A percentile compares a stretch with the other conserved stretches of the same genome.
Evolutionary conservation across 2,888 invertebrate species (phyloP).

Genomic region (Hirtodrosophila alboralis): DNA sequence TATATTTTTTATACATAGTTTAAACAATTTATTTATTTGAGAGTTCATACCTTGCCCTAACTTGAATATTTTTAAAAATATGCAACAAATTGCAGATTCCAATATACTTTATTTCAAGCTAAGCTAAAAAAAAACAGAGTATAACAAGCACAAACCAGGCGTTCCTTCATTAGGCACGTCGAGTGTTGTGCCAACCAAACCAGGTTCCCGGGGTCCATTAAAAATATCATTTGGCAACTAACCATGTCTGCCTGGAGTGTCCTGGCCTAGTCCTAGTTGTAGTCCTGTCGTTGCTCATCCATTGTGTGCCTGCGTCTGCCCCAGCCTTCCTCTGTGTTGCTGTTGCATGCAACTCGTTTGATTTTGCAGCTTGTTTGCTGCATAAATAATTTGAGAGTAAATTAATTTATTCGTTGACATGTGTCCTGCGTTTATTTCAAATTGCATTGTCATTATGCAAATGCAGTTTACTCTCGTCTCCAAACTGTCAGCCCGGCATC

Average conservation of each 20-base stretch:
- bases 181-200: constrained; percentile 21
- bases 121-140: too few species aligned
- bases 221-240: constrained; percentile 42
- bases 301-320: constrained; percentile 24
- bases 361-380: constrained; percentile 58
- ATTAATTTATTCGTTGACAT: constrained; percentile 84
- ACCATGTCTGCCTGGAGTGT: constrained; percentile 18
- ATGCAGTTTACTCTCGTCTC: constrained; percentile 54
- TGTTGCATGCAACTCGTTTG: constrained; percentile 6
- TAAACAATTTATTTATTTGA: too few species aligned
- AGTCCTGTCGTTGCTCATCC: constrained; percentile 4
- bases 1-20: too few species aligned
- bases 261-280: constrained; percentile 4
- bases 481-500: too few species aligned
- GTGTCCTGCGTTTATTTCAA: constrained; percentile 76
- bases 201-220: constrained; percentile 33
- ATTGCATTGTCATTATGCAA: constrained; percentile 78
- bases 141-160: neutral
- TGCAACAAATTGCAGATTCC: too few species aligned
- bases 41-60: too few species aligned
- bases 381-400: constrained; percentile 81
- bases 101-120: too few species aligned
- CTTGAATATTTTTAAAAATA: too few species aligned
- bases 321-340: too few species aligned
- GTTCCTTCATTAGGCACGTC: constrained; percentile 50